Percentiles rank a stretch among this genome's conserved stretches.
Conservation (phyloP, 2,797 vertebrate genomes). For the Alca torda region DNA sequence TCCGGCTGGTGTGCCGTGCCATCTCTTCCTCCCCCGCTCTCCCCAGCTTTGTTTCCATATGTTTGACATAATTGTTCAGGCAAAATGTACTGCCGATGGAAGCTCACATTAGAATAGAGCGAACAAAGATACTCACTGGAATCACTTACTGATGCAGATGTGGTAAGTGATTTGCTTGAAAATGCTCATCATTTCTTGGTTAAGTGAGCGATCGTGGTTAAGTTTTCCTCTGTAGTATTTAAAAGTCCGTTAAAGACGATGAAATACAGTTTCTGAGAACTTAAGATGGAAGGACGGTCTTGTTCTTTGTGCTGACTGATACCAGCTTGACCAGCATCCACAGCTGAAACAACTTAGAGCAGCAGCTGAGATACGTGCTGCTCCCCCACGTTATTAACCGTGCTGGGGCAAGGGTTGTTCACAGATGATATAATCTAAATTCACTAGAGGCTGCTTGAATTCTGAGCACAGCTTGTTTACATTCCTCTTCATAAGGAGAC, state of each 20-base stretch:
- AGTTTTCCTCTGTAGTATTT: background rate
- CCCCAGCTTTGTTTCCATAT: background rate
- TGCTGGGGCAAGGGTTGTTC: background rate
- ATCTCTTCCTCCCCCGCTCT: background rate
- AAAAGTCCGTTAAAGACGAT: constrained; percentile 38
- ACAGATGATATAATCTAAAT: background rate
- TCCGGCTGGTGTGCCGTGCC: fast-evolving
- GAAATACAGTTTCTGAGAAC: background rate
- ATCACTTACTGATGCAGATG: background rate
- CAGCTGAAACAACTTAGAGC: background rate
- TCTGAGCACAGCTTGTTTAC: background rate
- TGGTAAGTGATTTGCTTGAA: background rate
- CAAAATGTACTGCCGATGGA: background rate
- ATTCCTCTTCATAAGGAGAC: background rate
- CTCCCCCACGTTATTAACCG: background rate
- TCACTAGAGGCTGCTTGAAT: background rate
- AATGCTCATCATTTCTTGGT: background rate
- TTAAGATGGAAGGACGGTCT: background rate
- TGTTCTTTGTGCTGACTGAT: background rate
- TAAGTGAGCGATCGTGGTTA: background rate
- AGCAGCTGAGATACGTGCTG: background rate
- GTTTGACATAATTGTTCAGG: background rate
- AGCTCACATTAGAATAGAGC: background rate
- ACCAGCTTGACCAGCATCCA: background rate
- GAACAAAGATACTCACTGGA: background rate